Evolutionary conservation across 2,888 invertebrate genomes (phyloP).

Genomic region (Mylabris sibirica): DNA sequence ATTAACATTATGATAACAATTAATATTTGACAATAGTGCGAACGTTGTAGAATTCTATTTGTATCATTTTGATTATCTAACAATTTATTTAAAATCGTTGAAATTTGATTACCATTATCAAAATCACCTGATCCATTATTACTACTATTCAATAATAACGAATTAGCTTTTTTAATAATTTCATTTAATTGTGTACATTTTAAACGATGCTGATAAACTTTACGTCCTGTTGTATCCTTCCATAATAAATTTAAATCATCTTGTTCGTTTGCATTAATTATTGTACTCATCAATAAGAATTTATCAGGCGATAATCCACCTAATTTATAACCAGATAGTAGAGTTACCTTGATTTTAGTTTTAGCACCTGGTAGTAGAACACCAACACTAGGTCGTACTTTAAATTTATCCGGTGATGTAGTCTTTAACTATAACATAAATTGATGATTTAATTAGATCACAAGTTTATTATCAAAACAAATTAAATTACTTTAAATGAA

Average conservation of each 20-base stretch:
- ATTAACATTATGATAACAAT: slow-evolving; percentile 62
- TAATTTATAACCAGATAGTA: slow-evolving; percentile 76
- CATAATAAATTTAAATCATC: slow-evolving; percentile 77
- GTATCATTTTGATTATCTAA: slow-evolving; percentile 62
- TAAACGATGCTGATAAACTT: slow-evolving; percentile 74
- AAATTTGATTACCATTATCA: slow-evolving; percentile 49
- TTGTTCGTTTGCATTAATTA: slow-evolving; percentile 66
- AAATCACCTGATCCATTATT: slow-evolving; percentile 22
- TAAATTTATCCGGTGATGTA: slow-evolving; percentile 93
- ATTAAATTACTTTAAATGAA: slow-evolving; percentile 71
- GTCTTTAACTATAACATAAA: slow-evolving; percentile 79
- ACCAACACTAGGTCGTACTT: slow-evolving; percentile 90
- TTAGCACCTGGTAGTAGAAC: slow-evolving; percentile 71
- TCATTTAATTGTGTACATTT: slow-evolving; percentile 69
- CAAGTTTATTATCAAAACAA: not conserved
- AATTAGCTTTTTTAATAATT: slow-evolving; percentile 52
- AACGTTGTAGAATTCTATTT: slow-evolving; percentile 62
- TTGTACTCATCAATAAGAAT: slow-evolving; percentile 86
- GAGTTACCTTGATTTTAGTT: slow-evolving; percentile 73
- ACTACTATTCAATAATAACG: slow-evolving; percentile 18
- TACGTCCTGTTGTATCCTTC: slow-evolving; percentile 64
- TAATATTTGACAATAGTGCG: slow-evolving; percentile 64
- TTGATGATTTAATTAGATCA: not conserved
- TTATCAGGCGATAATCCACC: slow-evolving; percentile 79
- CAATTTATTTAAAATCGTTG: slow-evolving; percentile 55